phyloP scores from a whole-genome alignment of 2,113 vertebrate genomes.

The Bothrops jararaca region DNA sequence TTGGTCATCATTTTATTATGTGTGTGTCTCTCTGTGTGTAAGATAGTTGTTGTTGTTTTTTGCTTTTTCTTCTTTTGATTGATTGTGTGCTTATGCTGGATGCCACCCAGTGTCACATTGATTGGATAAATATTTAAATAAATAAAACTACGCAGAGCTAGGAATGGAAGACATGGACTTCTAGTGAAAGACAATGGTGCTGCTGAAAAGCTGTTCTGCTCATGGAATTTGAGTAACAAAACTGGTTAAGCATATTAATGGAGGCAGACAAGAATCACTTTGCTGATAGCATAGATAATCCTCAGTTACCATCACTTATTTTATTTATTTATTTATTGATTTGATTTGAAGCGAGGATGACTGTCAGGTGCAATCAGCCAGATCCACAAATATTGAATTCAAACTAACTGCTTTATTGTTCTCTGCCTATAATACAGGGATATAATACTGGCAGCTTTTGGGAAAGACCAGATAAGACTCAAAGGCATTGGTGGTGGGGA shows the following conservation, averaged over 20 bases:
- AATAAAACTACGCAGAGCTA: background rate
- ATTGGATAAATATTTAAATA: background rate
- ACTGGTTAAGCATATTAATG: background rate
- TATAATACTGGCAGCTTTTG: too few relatives aligned
- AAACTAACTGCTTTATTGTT: too few relatives aligned
- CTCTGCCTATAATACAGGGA: too few relatives aligned
- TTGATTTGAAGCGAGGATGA: too few relatives aligned
- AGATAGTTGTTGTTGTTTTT: background rate
- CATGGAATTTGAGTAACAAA: too few relatives aligned
- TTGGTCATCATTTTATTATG: background rate
- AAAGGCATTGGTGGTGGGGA: too few relatives aligned
- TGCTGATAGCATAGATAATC: background rate
- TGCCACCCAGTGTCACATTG: background rate
- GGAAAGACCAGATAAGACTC: too few relatives aligned
- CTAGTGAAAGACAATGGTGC: too few relatives aligned
- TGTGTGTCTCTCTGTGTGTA: background rate
- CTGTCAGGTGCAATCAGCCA: too few relatives aligned
- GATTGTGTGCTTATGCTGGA: background rate
- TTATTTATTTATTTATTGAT: too few relatives aligned
- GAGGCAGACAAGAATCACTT: background rate
- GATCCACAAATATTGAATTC: too few relatives aligned
- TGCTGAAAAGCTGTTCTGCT: background rate
- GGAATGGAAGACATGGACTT: background rate
- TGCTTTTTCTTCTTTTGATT: background rate
- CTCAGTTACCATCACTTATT: too few relatives aligned